These are phyloP conservation scores for Meghimatium bilineatum DNA, from an alignment of 2,888 invertebrate species.

Conservation along the genomic window DNA sequence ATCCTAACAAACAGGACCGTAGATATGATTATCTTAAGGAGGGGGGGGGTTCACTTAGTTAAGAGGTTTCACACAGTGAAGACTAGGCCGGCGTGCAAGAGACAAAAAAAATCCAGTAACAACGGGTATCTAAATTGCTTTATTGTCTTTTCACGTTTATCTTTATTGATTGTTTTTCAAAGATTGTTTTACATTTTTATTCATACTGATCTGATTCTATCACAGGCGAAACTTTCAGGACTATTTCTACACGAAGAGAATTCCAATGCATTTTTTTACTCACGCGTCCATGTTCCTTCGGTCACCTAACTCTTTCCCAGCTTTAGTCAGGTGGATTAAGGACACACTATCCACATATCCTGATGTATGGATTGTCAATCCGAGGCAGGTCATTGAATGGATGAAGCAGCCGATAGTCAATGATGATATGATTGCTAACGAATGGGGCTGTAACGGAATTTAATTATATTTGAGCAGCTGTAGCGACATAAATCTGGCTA, in stretches of 20 bases:
- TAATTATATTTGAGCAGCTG: too few species aligned
- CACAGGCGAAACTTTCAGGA: slow-evolving; percentile 27
- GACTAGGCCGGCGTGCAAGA: too few species aligned
- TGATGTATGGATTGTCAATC: slow-evolving; percentile 32
- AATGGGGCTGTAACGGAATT: slow-evolving; percentile 20
- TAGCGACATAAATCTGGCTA: too few species aligned
- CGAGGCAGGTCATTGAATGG: slow-evolving; percentile 21
- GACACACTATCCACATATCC: background rate
- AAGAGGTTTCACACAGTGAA: too few species aligned
- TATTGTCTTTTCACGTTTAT: too few species aligned
- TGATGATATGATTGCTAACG: slow-evolving; percentile 4
- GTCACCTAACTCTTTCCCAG: background rate
- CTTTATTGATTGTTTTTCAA: too few species aligned
- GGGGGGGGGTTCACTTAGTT: too few species aligned
- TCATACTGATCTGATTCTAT: background rate
- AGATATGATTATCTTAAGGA: too few species aligned
- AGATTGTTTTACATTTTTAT: too few species aligned
- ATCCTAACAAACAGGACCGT: too few species aligned
- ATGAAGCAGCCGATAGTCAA: slow-evolving; percentile 2
- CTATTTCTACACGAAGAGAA: slow-evolving; percentile 3
- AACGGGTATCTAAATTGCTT: too few species aligned
- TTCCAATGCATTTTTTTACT: slow-evolving; percentile 23
- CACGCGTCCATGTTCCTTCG: background rate
- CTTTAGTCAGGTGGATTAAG: slow-evolving; percentile 22
- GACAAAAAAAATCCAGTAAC: too few species aligned